phyloP scores from a whole-genome alignment of 2,113 vertebrate genomes.

The Gulo gulo region DNA sequence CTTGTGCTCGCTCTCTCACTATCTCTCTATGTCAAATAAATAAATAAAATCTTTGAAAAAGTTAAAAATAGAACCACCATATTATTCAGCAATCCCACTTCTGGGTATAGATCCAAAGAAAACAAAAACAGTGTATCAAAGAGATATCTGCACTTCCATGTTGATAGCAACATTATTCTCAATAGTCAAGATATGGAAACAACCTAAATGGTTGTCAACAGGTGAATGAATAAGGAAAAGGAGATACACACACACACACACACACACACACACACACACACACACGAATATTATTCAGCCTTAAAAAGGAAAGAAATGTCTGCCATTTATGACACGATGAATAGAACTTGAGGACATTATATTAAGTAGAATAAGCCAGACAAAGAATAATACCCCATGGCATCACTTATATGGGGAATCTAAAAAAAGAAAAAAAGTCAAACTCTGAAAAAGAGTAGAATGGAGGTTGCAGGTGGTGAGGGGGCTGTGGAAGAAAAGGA shows the following conservation, averaged over 20 bases:
- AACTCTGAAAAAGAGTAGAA: not conserved
- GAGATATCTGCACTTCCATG: not conserved
- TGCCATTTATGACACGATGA: not conserved
- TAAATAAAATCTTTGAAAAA: too few relatives aligned
- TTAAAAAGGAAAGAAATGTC: not conserved
- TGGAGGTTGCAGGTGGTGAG: not conserved
- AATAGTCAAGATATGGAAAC: not conserved
- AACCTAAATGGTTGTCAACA: not conserved
- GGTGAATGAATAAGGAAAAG: not conserved
- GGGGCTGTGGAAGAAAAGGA: not conserved
- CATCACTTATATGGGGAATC: not conserved
- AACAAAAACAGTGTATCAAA: not conserved
- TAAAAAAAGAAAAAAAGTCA: not conserved
- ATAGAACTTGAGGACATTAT: not conserved
- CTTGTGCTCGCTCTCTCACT: too few relatives aligned
- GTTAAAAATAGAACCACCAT: not conserved
- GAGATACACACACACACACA: not conserved
- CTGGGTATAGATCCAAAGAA: not conserved
- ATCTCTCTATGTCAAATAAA: too few relatives aligned
- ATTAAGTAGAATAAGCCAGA: not conserved
- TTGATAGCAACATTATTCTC: not conserved
- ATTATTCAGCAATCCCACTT: not conserved
- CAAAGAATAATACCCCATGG: not conserved
- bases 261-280: not conserved
- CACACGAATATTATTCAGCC: not conserved